Base-by-base conservation (phyloP, 1,140 invertebrate species). In the Drosophila malerkotliana region DNA sequence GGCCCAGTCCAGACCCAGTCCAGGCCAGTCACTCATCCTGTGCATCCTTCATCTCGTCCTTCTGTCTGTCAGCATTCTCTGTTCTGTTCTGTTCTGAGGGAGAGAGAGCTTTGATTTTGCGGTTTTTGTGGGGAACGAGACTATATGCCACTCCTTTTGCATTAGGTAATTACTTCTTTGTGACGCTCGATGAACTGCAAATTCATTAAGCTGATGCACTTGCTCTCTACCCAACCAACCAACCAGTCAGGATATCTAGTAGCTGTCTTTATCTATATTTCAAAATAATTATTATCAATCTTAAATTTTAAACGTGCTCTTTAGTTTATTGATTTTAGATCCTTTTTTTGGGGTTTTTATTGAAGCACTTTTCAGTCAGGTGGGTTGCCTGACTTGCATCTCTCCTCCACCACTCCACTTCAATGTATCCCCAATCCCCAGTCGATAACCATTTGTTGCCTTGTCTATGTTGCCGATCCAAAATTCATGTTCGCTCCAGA, bases 151-250 rank as follows among this genome's bases (percentile, higher is more conserved):
- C 34, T 37, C 41, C 37, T 58, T 49, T 56, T 83, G 74, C 82
- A 87, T 85, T 85, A 85, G 84, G 82, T 85, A 85, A 85, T 85
- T 85, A 85, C 82, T 87, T 74, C 83, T 78, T 82, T 85, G 82
- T 87, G 82, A 51, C 49, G 49, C 54, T 49, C 68, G 77, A 68
- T 63, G 74, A 87, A 85, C 77, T 85, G 82, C 78, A 87, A 76
- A 82, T 78, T 82, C 82, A 87, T 87, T 87, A 71, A 49, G 84
- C 68, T 87, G 74, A 66, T 87, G 81, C 68, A 81, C 62, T 59
- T 18, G 44, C 21, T 18, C 21, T 21, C 3, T 21, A 21, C 18
- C 18, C 18, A 21, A 21, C 21, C 21, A 21, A 34, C 15, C 15
- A n/a, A 14, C 18, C 10, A 48, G 4, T 10, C 57, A 10, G 28